Base-by-base conservation (phyloP, 2,888 invertebrate genomes). In the Oeneis ivallda region DNA sequence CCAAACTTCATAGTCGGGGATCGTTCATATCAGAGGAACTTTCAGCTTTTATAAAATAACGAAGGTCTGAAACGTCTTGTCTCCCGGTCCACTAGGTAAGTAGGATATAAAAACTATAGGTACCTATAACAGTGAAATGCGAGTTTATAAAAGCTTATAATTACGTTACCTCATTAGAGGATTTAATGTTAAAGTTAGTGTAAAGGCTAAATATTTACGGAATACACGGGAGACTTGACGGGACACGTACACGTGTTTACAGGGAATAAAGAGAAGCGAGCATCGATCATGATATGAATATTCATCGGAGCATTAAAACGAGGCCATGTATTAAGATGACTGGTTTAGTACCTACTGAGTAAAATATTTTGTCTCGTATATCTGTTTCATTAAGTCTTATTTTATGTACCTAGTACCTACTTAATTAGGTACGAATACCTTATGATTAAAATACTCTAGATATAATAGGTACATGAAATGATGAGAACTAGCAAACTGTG, bases 231-330 rank as follows among this genome's bases (percentile, higher is more conserved):
- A 79, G 77, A 76, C 78, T 80, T 75, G 79, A 79, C 79, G 79
- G 75, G 84, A 85, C 87, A 88, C 87, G 87, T 86, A 81, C 83
- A 79, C 79, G 79, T 85, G 87, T 87, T 87, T 86, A 84, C 86
- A 82, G 74, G 79, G 83, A 84, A 83, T 83, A 83, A 84, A 83
- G 85, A 78, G 78, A 79, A 81, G 80, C 79, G 79, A 79, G 75
- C 78, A 82, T 83, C 84, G 85, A 87, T 87, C 83, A 79, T 73
- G 81, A 68, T 78, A 87, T 88, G 87, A 88, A 88, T 88, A 88
- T 88, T 88, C 88, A 88, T 82, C 66, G 75, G 66, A 68, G 69
- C 65, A 69, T 71, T 65, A 71, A 72, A 70, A 68, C 68, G 68
- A 66, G 66, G 67, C 64, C 56, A 45, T 53, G 50, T 59, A 37